Conservation (phyloP, 2,888 invertebrate species). For the Hypomecis punctinalis region DNA sequence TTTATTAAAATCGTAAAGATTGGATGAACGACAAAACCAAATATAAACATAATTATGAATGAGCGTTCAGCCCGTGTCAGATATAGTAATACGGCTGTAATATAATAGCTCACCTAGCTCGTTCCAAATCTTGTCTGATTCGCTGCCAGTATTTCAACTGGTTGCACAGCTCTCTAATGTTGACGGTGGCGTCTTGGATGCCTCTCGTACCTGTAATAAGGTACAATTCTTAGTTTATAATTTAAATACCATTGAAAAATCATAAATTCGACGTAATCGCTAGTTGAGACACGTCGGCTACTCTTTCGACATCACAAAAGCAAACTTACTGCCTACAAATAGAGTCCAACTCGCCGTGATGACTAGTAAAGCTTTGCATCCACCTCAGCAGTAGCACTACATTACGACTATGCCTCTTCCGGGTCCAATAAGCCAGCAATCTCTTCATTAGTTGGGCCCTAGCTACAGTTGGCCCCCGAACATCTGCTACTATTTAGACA, state of each 20-base stretch:
- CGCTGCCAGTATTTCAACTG: slow-evolving; percentile 97
- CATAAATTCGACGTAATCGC: too few species aligned
- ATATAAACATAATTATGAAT: too few species aligned
- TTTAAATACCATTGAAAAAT: neutral
- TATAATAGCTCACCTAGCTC: slow-evolving; percentile 86
- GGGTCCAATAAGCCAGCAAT: slow-evolving; percentile 98
- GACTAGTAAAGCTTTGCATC: slow-evolving; percentile 65
- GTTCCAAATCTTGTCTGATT: slow-evolving; percentile 96
- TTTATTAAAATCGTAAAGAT: too few species aligned
- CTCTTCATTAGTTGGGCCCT: slow-evolving; percentile 94
- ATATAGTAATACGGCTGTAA: too few species aligned
- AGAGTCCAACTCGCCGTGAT: slow-evolving; percentile 52
- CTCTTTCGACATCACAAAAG: too few species aligned
- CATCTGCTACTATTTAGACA: slow-evolving; percentile 51
- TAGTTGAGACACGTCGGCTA: too few species aligned
- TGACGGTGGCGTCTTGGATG: slow-evolving; percentile 86
- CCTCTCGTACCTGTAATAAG: slow-evolving; percentile 74
- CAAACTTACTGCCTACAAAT: too few species aligned
- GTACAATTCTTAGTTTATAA: neutral
- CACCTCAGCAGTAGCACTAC: slow-evolving; percentile 97
- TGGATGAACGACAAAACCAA: too few species aligned
- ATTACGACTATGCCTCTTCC: slow-evolving; percentile 97
- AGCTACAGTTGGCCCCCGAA: slow-evolving; percentile 86
- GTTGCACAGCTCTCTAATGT: slow-evolving; percentile 91
- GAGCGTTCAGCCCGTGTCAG: too few species aligned